Evolutionary conservation across 1,140 invertebrate genomes (phyloP).

Genomic region (Diorhabda carinulata): DNA sequence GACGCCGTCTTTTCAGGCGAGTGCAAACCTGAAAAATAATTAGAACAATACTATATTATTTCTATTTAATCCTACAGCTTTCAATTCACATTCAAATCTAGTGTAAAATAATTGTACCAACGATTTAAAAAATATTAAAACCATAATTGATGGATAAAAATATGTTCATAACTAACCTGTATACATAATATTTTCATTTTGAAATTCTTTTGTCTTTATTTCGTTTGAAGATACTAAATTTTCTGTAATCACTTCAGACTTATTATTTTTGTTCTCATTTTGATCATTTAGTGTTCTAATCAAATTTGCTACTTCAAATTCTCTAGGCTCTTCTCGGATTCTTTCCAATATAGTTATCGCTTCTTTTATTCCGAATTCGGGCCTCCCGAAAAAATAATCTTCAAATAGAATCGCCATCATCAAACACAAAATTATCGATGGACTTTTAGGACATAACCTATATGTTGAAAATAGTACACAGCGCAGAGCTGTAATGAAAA

Average conservation of each 20-base stretch:
- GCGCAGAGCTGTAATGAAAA: neutral
- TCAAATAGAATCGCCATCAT: constrained; percentile 2
- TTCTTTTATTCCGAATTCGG: neutral
- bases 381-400: neutral
- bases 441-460: neutral
- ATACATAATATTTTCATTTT: neutral
- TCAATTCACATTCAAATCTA: no score
- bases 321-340: neutral
- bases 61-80: no score
- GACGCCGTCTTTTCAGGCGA: neutral
- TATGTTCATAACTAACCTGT: neutral
- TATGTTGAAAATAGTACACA: neutral
- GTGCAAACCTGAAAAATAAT: neutral
- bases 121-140: no score
- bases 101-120: no score
- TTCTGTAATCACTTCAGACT: neutral
- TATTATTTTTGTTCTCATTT: constrained; percentile 4
- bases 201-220: neutral
- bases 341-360: neutral
- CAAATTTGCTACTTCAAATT: neutral
- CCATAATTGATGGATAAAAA: no score
- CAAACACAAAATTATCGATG: neutral
- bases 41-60: no score
- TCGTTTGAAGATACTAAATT: neutral
- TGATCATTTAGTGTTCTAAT: neutral